Base-by-base conservation (phyloP, 2,888 invertebrate species). In the Noctua comes region DNA sequence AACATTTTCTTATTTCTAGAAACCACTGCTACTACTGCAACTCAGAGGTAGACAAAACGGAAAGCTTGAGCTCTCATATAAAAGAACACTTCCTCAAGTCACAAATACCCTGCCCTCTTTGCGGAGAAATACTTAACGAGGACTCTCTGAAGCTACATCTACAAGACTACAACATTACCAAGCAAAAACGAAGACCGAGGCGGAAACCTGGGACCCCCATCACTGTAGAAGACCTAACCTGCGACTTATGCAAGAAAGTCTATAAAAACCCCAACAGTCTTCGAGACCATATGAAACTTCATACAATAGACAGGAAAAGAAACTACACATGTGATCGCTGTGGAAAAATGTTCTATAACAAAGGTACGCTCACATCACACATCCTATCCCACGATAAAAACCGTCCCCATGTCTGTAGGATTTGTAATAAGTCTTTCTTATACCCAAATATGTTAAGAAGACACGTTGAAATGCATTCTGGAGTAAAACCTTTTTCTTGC, bases 271-370 rank as follows among this genome's bases (percentile, higher is more conserved):
- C 92, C 0, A 92, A 92, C 81, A 92, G 92, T 64, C 80, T 91
- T 1, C 79, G 91, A 2, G 96, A 97, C 40, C 98, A 98, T 83
- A 97, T 97, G 77, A 97, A 97, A 88, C 94, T 97, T 0, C 97
- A 98, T 62, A 89, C 92, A 76, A 94, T 96, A 18, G 97, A 97
- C 85, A 92, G 96, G 6, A 94, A 94, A 85, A 90, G 94, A 54
- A 94, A 97, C 59, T 96, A 96, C 78, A 96, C 97, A 0, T 97
- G 97, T 74, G 97, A 97, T 48, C 88, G 96, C 2, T 97, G 97
- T 16, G 96, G 97, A 0, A 97, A 97, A 89, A 96, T 94, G 89
- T 97, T 96, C 70, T 96, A 91, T 77, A 96, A 95, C 65, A 97
- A 97, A 90, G 96, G 96, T 0, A 96, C 97, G 0, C 80, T 97